Evolutionary conservation across 2,797 vertebrate species (phyloP), one percentile per base, ranked within the genome.

Genomic region (Galaxias olidus): DNA sequence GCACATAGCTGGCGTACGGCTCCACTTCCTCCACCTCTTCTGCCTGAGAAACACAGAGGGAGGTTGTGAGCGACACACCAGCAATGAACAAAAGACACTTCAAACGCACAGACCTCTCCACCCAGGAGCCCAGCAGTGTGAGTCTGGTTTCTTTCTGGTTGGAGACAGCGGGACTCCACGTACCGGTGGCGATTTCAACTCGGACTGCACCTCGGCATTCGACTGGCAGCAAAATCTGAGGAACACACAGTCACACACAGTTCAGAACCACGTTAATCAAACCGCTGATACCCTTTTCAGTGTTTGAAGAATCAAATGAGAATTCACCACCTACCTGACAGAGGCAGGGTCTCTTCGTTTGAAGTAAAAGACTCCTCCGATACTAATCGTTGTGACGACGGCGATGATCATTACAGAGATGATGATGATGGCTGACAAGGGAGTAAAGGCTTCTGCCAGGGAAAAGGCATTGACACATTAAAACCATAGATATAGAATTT

Each of bases 1-100:
- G 91, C 71, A 91, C 57, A 5, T 93, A 93, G 69, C 90, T 90
- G 51, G 88, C 91, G 0, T 93, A 92, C 0, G 90, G 91, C 61
- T 93, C 87, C 52, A 92, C 81, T 55, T 93, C 91, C 76, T 92
- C 92, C 59, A 85, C 84, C 11, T 90, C 80, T 52, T 81, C 81
- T 10, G 1, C 30, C 88, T 90, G 78, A 64, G 45, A 69, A 49
- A 76, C 17, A 56, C 6, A 66, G 0, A 63, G 4, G 48, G 6
- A 10, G 44, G 55, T 62, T 3, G 42, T 52, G 42, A 56, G 3
- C 11, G 64, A 55, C n/a, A 61, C 55, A 67, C 20, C 7, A 15
- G 13, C 0, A 45, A 56, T 8, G 14, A 55, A 9, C n/a, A 17
- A 18, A 4, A 44, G 12, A 44, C 15, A 45, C 52, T 44, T n/a